Evolutionary conservation across 2,113 vertebrate species (phyloP).

Genomic region (Fulica atra): DNA sequence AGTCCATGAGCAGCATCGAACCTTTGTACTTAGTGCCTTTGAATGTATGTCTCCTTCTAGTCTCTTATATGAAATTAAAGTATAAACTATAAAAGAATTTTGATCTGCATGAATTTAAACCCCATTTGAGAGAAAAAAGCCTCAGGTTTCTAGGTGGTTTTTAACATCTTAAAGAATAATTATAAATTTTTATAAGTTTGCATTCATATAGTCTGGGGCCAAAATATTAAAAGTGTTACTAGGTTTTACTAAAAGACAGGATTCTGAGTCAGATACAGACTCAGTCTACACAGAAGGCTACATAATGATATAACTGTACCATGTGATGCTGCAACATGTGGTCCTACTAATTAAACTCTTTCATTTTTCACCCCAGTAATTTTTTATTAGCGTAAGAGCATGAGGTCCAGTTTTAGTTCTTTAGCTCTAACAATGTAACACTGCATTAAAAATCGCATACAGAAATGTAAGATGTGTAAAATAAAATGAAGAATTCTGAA

Average conservation of each 20-base stretch:
- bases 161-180: neutral
- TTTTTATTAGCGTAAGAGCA: neutral
- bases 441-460: neutral
- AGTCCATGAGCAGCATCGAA: neutral
- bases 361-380: neutral
- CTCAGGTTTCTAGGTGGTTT: neutral
- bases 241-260: neutral
- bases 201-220: neutral
- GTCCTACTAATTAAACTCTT: neutral
- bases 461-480: neutral
- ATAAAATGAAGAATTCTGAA: neutral
- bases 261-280: neutral
- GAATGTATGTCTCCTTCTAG: neutral
- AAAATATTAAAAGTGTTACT: neutral
- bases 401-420: neutral
- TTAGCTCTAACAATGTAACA: neutral
- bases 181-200: neutral
- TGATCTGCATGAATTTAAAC: neutral
- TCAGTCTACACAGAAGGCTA: neutral
- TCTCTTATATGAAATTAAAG: neutral
- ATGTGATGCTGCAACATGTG: neutral
- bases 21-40: neutral
- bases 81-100: neutral
- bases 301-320: neutral
- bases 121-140: neutral